Evolutionary conservation across 2,113 vertebrate species (phyloP).

Genomic region (Sapayoa aenigma): DNA sequence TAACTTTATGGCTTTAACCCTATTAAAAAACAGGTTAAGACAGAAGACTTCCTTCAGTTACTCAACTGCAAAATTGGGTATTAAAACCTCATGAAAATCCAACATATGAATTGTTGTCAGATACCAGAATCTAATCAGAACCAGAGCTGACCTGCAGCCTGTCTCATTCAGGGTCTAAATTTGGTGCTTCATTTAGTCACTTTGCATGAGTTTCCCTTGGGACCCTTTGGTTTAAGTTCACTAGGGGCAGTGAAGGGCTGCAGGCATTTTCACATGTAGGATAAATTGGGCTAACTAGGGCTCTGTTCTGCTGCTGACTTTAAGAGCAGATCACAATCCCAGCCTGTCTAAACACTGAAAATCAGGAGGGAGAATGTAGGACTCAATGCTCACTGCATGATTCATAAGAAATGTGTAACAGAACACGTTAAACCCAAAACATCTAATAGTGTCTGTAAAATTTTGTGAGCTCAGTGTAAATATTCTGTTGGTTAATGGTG

Average conservation of each 20-base stretch:
- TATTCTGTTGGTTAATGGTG: background rate
- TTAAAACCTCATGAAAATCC: background rate
- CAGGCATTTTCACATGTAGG: rapidly evolving
- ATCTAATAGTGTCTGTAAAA: background rate
- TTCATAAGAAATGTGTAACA: background rate
- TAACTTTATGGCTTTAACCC: background rate
- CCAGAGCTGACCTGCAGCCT: background rate
- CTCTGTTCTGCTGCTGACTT: background rate
- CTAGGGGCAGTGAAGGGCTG: background rate
- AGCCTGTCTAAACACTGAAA: background rate
- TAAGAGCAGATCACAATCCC: background rate
- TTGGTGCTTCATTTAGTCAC: background rate
- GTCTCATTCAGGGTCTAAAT: background rate
- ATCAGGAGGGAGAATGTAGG: background rate
- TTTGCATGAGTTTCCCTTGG: background rate
- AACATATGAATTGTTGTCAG: background rate
- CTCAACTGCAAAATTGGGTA: background rate
- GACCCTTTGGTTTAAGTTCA: background rate
- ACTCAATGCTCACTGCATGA: background rate
- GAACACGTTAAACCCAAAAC: background rate
- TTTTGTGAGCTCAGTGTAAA: background rate
- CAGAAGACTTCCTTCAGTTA: background rate
- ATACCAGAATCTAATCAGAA: background rate
- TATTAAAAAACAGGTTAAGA: background rate
- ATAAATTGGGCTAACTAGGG: background rate